phyloP scores from a whole-genome alignment of 2,888 invertebrate species.

The Coenonympha glycerion region DNA sequence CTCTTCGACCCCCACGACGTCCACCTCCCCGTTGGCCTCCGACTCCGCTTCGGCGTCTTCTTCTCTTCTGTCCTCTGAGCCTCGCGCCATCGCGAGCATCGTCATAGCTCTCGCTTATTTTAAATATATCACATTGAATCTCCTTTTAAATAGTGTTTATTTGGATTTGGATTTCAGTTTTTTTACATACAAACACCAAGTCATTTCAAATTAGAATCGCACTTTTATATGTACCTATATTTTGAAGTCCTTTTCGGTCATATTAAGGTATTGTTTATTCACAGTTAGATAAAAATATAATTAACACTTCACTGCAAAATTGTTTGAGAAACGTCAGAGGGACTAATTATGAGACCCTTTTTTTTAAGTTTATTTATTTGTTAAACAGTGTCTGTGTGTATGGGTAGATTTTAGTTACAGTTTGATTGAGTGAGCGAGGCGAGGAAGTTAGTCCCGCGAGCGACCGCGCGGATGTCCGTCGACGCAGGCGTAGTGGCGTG shows the following conservation, averaged over 20 bases:
- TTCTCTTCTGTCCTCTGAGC: slow-evolving; percentile 60
- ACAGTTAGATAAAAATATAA: slow-evolving; percentile 1
- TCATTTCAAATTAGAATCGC: background rate
- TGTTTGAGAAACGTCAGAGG: background rate
- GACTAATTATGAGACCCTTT: background rate
- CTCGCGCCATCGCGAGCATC: slow-evolving; percentile 73
- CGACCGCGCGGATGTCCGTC: slow-evolving; percentile 45
- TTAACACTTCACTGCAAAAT: slow-evolving; percentile 22
- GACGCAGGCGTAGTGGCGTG: slow-evolving; percentile 26
- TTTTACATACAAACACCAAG: background rate
- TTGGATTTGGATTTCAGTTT: slow-evolving; percentile 8
- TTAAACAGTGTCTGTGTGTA: background rate
- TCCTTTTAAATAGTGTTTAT: slow-evolving; percentile 3
- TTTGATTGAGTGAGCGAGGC: background rate
- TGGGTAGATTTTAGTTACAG: background rate
- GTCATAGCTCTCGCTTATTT: slow-evolving; percentile 56
- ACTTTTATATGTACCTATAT: too few relatives aligned
- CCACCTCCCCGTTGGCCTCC: slow-evolving; percentile 59
- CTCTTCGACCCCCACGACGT: slow-evolving; percentile 70
- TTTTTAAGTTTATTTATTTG: background rate
- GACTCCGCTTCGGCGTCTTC: slow-evolving; percentile 57
- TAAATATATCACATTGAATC: slow-evolving; percentile 21
- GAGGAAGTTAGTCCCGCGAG: slow-evolving; percentile 17
- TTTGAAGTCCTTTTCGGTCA: background rate
- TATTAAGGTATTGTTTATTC: background rate